These are phyloP conservation scores for Chelonus insularis DNA, from an alignment of 1,140 invertebrate species.

Conservation along the genomic window DNA sequence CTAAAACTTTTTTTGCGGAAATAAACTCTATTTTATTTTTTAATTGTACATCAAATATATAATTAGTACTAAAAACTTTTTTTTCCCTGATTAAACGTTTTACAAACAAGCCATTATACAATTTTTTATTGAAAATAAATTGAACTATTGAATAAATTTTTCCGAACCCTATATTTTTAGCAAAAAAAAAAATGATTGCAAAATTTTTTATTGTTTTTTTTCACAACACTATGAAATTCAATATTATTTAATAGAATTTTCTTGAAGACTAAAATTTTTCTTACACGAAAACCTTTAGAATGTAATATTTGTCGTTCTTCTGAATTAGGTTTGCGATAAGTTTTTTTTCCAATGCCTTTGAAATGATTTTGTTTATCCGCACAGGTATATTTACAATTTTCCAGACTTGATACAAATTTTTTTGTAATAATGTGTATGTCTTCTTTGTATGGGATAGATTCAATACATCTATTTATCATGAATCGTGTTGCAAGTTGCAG, in stretches of 20 bases:
- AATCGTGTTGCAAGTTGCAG: neutral
- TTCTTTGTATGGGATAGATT: neutral
- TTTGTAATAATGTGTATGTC: neutral
- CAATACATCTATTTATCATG: neutral
- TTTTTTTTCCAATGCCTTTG: neutral
- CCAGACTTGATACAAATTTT: no score
- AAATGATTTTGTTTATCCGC: neutral
- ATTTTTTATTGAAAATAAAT: neutral
- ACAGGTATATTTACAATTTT: neutral
- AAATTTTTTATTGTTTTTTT: neutral
- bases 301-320: neutral
- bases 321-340: neutral
- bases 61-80: neutral
- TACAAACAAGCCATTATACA: neutral
- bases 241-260: neutral
- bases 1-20: neutral
- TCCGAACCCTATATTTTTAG: neutral
- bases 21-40: neutral
- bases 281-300: neutral
- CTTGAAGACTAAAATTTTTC: neutral
- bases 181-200: neutral
- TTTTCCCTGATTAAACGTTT: neutral
- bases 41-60: neutral
- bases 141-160: neutral
- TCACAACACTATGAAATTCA: neutral